Base-by-base conservation (phyloP, 2,888 invertebrate genomes). In the Strigamia crassipes region DNA sequence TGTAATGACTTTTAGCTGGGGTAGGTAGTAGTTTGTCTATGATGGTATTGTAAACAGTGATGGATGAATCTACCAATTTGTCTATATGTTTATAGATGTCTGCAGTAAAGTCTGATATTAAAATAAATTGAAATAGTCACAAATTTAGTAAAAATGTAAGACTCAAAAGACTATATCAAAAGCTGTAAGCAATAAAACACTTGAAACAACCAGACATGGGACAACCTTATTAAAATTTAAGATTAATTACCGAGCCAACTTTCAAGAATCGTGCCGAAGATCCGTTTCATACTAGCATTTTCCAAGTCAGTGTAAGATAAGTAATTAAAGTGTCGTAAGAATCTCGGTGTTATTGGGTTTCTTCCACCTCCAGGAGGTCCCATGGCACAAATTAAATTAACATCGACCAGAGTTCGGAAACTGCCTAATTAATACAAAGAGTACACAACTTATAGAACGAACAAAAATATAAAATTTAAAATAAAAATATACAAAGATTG, bases 281-380 rank as follows among this genome's bases (percentile, higher is more conserved):
- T 92, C 84, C 88, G 90, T 78, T 85, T 86, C 90, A 93, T 93
- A 87, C 93, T 93, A 51, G 89, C 86, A 83, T 93, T 91, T 86
- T 93, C 93, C 91, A 94, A 91, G 86, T 94, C 94, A 0, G 92
- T 92, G 88, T 94, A 94, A n/a, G 92, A 91, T 79, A 94, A 87
- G 86, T 92, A 93, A 88, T 94, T 94, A 88, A 94, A 94, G 87
- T 94, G 94, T 6, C 94, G 87, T 87, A 93, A 89, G 27, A 94
- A 90, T 31, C 94, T 89, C 84, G 91, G 90, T n/a, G 93, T 93
- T 83, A 94, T 91, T 1, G 93, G 92, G 88, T 94, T 94, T 82
- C 94, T 89, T 1, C 94, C 94, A 0, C 94, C 94, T 4, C 94
- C 94, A 0, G 94, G 93, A 0, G 93, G 94, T 0, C 94, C 93